A percentile compares a stretch with the other conserved stretches of the same genome.
phyloP scores from a whole-genome alignment of 2,888 invertebrate genomes.

The Tricholauxania praeusta region DNA sequence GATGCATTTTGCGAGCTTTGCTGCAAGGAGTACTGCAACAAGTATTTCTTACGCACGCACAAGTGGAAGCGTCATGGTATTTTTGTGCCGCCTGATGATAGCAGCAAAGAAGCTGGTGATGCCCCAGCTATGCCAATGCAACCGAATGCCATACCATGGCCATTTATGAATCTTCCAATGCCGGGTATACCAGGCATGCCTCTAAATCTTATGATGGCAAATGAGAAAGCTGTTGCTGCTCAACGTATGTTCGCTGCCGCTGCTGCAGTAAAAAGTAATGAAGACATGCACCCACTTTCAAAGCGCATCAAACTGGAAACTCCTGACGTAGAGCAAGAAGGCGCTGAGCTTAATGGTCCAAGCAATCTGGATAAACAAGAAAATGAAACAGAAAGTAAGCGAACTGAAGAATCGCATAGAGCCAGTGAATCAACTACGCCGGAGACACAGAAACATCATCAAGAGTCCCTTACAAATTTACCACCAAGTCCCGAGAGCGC shows the following conservation, averaged over 20 bases:
- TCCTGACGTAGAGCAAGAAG: constrained; percentile 46
- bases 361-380: constrained; percentile 49
- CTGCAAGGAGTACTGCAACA: constrained; percentile 93
- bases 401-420: constrained; percentile 27
- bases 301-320: constrained; percentile 63
- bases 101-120: not conserved
- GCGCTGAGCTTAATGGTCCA: constrained; percentile 37
- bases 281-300: constrained; percentile 44
- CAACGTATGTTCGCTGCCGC: constrained; percentile 52
- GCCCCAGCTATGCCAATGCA: constrained; percentile 46
- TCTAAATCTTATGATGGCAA: constrained; percentile 78
- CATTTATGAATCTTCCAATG: constrained; percentile 66
- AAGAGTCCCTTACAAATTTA: constrained; percentile 36
- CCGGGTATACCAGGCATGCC: constrained; percentile 73
- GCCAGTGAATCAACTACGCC: constrained; percentile 43
- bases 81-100: constrained; percentile 73
- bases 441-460: constrained; percentile 47
- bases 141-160: constrained; percentile 52
- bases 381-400: constrained; percentile 42
- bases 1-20: constrained; percentile 95
- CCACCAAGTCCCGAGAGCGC: constrained; percentile 69
- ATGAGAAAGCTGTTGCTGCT: constrained; percentile 49
- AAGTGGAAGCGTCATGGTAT: constrained; percentile 95
- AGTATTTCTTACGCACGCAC: constrained; percentile 92
- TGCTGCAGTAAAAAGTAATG: constrained; percentile 37